Conservation (phyloP, 2,888 invertebrate genomes). For the Lissocephala sabroskyi region DNA sequence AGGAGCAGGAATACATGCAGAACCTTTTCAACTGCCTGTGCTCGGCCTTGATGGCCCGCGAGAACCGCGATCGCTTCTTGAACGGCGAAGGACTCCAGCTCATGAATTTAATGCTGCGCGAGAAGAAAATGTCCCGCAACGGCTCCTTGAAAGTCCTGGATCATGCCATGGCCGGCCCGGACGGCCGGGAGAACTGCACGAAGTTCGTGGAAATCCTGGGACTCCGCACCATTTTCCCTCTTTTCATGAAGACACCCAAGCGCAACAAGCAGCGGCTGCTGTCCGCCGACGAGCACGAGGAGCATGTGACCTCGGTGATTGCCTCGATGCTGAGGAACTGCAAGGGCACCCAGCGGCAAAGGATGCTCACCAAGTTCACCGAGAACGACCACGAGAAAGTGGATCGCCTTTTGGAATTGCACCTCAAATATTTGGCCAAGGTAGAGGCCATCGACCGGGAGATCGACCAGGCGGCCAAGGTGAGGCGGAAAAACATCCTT, state of each 20-base stretch:
- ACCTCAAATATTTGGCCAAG: constrained; percentile 96
- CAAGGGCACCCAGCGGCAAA: constrained; percentile 89
- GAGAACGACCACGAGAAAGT: constrained; percentile 99
- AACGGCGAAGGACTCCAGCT: constrained; percentile 96
- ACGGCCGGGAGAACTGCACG: constrained; percentile 95
- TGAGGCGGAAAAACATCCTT: constrained; percentile 25
- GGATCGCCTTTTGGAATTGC: constrained; percentile 94
- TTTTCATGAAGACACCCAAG: constrained; percentile 99
- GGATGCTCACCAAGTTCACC: constrained; percentile 94
- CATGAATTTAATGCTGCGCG: constrained; percentile 99
- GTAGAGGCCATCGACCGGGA: constrained; percentile 87
- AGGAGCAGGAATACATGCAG: constrained; percentile 99
- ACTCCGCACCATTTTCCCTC: constrained; percentile 94
- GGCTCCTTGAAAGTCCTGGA: constrained; percentile 98
- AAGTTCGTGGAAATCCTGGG: constrained; percentile 99
- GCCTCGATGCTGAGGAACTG: constrained; percentile 95
- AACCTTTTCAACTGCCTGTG: constrained; percentile 97
- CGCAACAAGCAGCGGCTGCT: constrained; percentile 84
- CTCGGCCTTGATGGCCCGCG: constrained; percentile 89
- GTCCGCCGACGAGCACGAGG: constrained; percentile 92
- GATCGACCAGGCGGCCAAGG: constrained; percentile 76
- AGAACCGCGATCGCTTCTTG: constrained; percentile 93
- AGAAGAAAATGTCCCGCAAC: constrained; percentile 96
- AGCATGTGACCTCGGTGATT: constrained; percentile 94
- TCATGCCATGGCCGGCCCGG: constrained; percentile 94